A percentile compares a stretch with the other conserved stretches of the same genome.
phyloP scores from a whole-genome alignment of 2,113 vertebrate species.

The Mionectes macconnelli region DNA sequence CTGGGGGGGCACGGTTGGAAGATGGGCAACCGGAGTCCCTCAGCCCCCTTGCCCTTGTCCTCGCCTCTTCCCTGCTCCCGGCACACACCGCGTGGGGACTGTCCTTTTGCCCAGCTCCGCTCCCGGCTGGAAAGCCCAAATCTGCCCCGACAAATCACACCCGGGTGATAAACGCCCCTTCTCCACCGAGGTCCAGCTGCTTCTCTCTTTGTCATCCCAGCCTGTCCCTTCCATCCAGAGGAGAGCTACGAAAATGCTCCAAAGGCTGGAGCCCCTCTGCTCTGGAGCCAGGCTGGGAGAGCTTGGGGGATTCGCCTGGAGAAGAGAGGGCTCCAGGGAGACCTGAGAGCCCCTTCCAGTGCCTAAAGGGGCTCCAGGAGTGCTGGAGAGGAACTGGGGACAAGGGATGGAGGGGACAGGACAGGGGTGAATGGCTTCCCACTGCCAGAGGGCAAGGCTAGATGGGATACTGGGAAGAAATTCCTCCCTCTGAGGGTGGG shows the following conservation, averaged over 20 bases:
- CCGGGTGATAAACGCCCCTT: neutral
- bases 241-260: neutral
- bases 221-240: neutral
- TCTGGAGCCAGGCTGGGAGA: neutral
- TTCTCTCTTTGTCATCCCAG: too few species aligned
- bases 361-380: neutral
- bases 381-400: neutral
- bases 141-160: neutral
- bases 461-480: neutral
- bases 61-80: accelerated
- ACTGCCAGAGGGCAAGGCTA: too few species aligned
- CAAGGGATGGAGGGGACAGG: neutral
- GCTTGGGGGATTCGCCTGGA: too few species aligned
- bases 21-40: neutral
- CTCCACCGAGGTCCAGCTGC: neutral
- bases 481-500: too few species aligned
- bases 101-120: neutral
- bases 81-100: accelerated
- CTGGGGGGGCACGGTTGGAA: too few species aligned
- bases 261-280: neutral
- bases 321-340: neutral
- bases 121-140: neutral
- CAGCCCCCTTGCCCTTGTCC: too few species aligned
- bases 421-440: neutral
- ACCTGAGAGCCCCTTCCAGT: neutral